phyloP scores from a whole-genome alignment of 2,888 invertebrate species.

The Teleiodes luculella region DNA sequence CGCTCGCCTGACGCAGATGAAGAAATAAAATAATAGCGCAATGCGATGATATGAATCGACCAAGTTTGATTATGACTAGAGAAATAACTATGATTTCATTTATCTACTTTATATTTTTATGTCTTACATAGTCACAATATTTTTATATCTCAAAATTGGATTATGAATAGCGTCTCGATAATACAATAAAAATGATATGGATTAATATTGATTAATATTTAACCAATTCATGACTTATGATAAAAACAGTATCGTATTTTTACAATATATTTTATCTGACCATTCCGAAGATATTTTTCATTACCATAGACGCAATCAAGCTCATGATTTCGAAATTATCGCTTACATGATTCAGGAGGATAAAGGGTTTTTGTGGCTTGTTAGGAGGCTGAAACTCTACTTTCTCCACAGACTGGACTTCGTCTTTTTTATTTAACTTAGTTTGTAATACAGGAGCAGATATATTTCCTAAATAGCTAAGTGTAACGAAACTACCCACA shows the following conservation, averaged over 20 bases:
- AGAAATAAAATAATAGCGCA: not conserved
- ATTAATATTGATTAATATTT: not conserved
- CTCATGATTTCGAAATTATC: not conserved
- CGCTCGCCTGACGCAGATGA: not conserved
- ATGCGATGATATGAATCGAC: slow-evolving; percentile 8
- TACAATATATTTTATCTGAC: not conserved
- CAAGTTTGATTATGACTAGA: slow-evolving; percentile 8
- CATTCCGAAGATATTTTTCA: not conserved
- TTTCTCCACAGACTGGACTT: too few species aligned
- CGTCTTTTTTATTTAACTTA: too few species aligned
- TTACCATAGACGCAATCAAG: not conserved
- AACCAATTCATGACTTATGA: not conserved
- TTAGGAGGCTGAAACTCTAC: too few species aligned
- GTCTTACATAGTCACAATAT: too few species aligned
- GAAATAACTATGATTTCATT: slow-evolving; percentile 5
- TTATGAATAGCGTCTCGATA: not conserved
- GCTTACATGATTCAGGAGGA: too few species aligned
- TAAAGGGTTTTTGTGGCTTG: too few species aligned
- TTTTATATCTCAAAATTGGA: too few species aligned
- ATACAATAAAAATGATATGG: not conserved
- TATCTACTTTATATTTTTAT: not conserved
- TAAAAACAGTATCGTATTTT: not conserved
- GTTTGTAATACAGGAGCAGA: not conserved
- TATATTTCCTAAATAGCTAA: slow-evolving; percentile 28
- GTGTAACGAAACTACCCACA: slow-evolving; percentile 35